Conservation (phyloP, 2,797 vertebrate species). For the Triplophysa bombifrons region DNA sequence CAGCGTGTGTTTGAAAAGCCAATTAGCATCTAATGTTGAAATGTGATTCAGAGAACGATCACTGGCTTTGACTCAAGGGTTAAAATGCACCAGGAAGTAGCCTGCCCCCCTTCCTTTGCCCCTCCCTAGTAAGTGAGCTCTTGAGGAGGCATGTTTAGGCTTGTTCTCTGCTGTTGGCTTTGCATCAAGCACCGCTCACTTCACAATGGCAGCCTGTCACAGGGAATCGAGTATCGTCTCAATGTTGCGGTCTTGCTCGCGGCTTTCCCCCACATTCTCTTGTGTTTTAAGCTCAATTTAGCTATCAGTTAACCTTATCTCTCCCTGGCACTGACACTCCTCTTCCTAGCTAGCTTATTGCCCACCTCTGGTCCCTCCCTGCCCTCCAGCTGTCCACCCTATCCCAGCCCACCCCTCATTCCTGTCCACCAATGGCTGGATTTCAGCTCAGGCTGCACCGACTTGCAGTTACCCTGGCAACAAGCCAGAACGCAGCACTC, state of each 20-base stretch:
- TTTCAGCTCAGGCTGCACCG: conserved; percentile 61
- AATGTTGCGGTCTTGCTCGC: conserved; percentile 34
- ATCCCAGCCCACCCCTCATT: conserved; percentile 59
- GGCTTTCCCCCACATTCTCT: conserved; percentile 9
- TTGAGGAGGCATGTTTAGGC: conserved; percentile 52
- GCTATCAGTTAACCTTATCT: conserved; percentile 36
- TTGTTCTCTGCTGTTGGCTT: conserved; percentile 42
- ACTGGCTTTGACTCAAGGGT: conserved; percentile 22
- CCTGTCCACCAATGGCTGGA: conserved; percentile 68
- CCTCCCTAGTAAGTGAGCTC: conserved; percentile 42
- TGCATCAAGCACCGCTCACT: conserved; percentile 20
- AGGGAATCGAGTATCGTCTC: neutral
- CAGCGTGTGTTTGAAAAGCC: conserved; percentile 6
- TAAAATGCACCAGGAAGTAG: conserved; percentile 44
- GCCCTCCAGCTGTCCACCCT: conserved; percentile 58
- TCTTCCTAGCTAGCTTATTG: conserved; percentile 53
- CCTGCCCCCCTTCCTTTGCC: neutral
- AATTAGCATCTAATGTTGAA: conserved; percentile 17
- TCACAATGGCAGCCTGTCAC: conserved; percentile 17
- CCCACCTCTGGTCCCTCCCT: conserved; percentile 59
- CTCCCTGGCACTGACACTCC: conserved; percentile 49
- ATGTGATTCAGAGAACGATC: conserved; percentile 15
- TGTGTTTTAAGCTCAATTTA: conserved; percentile 43
- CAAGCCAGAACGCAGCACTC: conserved; percentile 73
- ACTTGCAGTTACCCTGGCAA: conserved; percentile 80